Conservation (phyloP, 30 jellyfish, hydroid and myxozoan genomes). For the Aurelia aurita region DNA sequence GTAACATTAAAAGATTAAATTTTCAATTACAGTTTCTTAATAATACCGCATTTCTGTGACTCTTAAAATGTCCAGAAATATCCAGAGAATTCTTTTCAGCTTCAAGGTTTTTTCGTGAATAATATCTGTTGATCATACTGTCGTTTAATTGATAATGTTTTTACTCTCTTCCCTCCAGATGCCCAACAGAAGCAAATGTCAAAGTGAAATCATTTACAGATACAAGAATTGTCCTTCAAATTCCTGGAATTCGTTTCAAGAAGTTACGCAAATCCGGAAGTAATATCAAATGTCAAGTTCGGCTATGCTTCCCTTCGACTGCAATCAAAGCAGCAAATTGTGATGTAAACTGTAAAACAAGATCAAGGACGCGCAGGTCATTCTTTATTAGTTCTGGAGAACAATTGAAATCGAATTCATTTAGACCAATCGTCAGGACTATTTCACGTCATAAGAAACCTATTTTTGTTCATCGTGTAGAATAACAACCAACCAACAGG, state of each 20-base stretch:
- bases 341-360: conserved; percentile 11
- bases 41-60: too few relatives aligned
- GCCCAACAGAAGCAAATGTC: conserved; percentile 75
- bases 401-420: neutral
- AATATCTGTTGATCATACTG: too few relatives aligned
- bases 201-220: conserved; percentile 34
- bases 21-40: too few relatives aligned
- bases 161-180: conserved; percentile 47
- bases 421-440: neutral
- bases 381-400: neutral
- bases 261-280: conserved; percentile 48
- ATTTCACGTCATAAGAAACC: too few relatives aligned
- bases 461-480: too few relatives aligned
- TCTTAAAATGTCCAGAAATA: too few relatives aligned
- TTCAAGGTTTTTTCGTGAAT: too few relatives aligned
- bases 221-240: conserved; percentile 46
- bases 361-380: conserved; percentile 28
- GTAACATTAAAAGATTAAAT: too few relatives aligned
- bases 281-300: conserved; percentile 65
- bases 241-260: conserved; percentile 82
- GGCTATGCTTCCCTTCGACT: conserved; percentile 36
- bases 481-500: too few relatives aligned
- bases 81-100: too few relatives aligned
- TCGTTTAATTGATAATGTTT: too few relatives aligned
- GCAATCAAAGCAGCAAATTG: neutral